These are phyloP conservation scores for Poeciliopsis turneri DNA, from an alignment of 2,797 vertebrate genomes.

Conservation along the genomic window DNA sequence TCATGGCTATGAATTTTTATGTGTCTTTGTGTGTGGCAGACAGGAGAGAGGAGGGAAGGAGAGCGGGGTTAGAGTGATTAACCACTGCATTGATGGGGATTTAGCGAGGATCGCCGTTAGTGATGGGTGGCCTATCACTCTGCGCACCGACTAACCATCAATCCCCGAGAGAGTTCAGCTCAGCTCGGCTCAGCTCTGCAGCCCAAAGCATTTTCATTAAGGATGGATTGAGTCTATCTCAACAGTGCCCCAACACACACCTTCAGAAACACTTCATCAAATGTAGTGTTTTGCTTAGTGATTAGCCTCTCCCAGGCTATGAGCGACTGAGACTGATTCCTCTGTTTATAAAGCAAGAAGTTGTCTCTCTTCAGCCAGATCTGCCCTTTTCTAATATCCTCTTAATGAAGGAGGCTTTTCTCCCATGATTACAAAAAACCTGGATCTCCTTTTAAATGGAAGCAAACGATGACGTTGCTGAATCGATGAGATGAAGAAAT, in stretches of 20 bases:
- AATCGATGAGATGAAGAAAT: constrained; percentile 27
- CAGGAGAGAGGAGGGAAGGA: constrained; percentile 63
- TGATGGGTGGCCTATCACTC: constrained; percentile 86
- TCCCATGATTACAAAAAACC: constrained; percentile 86
- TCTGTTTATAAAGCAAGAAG: constrained; percentile 86
- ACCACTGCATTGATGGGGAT: constrained; percentile 85
- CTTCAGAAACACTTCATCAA: constrained; percentile 99
- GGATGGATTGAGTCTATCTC: constrained; percentile 96
- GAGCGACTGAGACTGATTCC: constrained; percentile 88
- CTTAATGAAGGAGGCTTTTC: constrained; percentile 87
- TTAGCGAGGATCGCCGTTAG: constrained; percentile 80
- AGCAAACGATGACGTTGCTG: constrained; percentile 14
- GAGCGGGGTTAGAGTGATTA: constrained; percentile 83
- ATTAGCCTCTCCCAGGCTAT: constrained; percentile 95
- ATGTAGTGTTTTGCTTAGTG: constrained; percentile 99
- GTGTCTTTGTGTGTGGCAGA: constrained; percentile 81
- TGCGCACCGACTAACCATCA: constrained; percentile 78
- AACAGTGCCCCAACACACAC: constrained; percentile 83
- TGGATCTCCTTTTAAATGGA: constrained; percentile 78
- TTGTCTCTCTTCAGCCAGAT: constrained; percentile 84
- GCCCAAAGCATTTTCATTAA: constrained; percentile 99
- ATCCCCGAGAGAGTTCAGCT: constrained; percentile 88
- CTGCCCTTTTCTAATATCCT: constrained; percentile 90
- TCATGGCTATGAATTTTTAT: constrained; percentile 87
- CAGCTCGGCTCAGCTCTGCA: constrained; percentile 90